Percentiles rank a stretch among this genome's conserved stretches.
phyloP scores from a whole-genome alignment of 2,888 invertebrate genomes.

The Drosophila infuscata region DNA sequence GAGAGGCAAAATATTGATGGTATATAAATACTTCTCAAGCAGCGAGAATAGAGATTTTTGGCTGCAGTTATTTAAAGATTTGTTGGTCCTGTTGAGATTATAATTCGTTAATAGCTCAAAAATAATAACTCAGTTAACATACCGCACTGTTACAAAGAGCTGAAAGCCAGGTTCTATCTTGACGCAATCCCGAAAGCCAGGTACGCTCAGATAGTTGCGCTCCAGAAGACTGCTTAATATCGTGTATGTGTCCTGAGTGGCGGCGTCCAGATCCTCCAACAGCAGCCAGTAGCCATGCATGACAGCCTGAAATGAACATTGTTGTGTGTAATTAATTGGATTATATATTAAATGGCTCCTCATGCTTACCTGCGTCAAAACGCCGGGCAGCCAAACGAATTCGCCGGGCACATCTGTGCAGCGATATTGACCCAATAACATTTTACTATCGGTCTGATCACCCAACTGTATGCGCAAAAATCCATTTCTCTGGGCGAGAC shows the following conservation, averaged over 20 bases:
- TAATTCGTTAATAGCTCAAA: background rate
- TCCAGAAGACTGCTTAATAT: conserved; percentile 94
- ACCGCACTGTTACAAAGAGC: conserved; percentile 95
- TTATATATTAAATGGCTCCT: background rate
- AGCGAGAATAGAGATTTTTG: conserved; percentile 89
- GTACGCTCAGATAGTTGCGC: conserved; percentile 92
- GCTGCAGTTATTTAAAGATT: conserved; percentile 73
- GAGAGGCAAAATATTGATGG: conserved; percentile 92
- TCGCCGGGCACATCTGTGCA: conserved; percentile 99
- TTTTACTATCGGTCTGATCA: conserved; percentile 98
- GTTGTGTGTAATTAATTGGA: background rate
- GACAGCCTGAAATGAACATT: conserved; percentile 87
- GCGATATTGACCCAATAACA: conserved; percentile 92
- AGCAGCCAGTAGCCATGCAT: conserved; percentile 95
- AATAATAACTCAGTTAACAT: conserved; percentile 37
- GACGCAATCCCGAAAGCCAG: conserved; percentile 94
- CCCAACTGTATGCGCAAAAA: conserved; percentile 96
- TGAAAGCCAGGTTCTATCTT: conserved; percentile 94
- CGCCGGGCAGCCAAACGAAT: conserved; percentile 98
- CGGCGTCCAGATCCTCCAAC: conserved; percentile 97
- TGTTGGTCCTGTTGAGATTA: conserved; percentile 78
- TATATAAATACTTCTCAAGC: conserved; percentile 93
- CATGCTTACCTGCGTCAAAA: conserved; percentile 90
- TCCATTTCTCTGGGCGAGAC: conserved; percentile 79
- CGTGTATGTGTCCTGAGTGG: conserved; percentile 96